These are phyloP conservation scores for Oncopodura yosiiana DNA, from an alignment of 1,140 invertebrate species.

Conservation along the genomic window DNA sequence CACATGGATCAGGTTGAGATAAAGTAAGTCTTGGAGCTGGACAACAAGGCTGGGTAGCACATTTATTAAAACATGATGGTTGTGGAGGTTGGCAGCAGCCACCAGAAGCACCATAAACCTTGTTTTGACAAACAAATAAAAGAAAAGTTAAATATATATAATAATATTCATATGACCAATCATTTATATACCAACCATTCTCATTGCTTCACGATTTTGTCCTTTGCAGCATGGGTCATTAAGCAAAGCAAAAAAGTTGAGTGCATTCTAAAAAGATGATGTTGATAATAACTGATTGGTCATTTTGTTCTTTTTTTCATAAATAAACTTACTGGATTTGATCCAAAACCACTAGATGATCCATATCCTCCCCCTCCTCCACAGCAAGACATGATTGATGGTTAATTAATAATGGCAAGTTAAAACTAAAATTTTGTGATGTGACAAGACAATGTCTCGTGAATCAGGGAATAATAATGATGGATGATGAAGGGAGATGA, in stretches of 20 bases:
- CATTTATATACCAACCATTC: constrained; percentile 8
- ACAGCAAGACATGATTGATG: constrained; percentile 17
- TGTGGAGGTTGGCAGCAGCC: neutral
- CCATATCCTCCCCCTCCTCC: constrained; percentile 12
- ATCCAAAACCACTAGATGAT: too few species aligned
- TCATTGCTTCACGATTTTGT: neutral
- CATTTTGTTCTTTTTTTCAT: too few species aligned
- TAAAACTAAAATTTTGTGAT: too few species aligned
- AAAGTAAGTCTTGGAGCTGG: constrained; percentile 11
- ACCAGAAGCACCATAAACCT: constrained; percentile 4
- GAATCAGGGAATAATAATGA: too few species aligned
- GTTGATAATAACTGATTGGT: too few species aligned
- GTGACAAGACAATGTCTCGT: too few species aligned
- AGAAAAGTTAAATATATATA: neutral
- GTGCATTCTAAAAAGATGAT: neutral
- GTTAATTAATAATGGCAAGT: too few species aligned
- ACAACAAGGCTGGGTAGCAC: neutral
- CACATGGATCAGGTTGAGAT: constrained; percentile 10
- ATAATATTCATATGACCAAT: neutral
- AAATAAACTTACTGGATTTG: too few species aligned
- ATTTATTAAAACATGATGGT: neutral
- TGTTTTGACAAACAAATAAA: too few species aligned
- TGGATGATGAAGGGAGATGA: too few species aligned
- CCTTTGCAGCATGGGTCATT: constrained; percentile 15
- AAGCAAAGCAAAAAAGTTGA: constrained; percentile 11